Conservation (phyloP, 2,113 vertebrate species). For the Pygathrix nemaeus region DNA sequence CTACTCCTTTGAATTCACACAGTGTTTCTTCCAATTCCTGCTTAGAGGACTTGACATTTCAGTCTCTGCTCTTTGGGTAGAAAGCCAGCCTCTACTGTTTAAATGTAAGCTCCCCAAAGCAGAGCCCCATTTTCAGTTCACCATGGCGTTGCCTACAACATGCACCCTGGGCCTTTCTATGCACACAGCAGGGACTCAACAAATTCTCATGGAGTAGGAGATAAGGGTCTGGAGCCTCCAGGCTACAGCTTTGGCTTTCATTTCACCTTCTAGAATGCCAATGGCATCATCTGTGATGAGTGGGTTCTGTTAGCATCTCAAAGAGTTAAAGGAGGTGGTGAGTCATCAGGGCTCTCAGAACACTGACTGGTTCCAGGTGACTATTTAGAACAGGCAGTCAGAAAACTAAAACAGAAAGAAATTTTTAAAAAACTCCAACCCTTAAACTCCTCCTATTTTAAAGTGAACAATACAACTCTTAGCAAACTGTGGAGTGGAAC, state of each 20-base stretch:
- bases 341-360: conserved; percentile 37
- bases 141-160: fast-evolving
- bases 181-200: background rate
- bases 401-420: conserved; percentile 23
- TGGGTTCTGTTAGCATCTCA: background rate
- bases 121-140: background rate
- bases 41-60: background rate
- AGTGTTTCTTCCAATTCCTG: background rate
- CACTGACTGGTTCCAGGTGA: conserved; percentile 61
- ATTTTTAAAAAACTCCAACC: background rate
- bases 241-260: background rate
- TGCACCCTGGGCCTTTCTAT: background rate
- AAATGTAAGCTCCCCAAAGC: background rate
- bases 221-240: background rate
- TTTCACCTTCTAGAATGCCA: conserved; percentile 27
- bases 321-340: conserved; percentile 39
- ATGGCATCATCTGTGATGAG: background rate
- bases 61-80: background rate
- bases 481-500: conserved; percentile 1
- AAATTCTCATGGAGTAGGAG: background rate
- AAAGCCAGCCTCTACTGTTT: background rate
- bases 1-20: background rate
- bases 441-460: conserved; percentile 55
- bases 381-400: conserved; percentile 43
- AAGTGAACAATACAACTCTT: conserved; percentile 63